phyloP scores from a whole-genome alignment of 64 coral and sea anemone genomes.

The Dendronephthya gigantea region DNA sequence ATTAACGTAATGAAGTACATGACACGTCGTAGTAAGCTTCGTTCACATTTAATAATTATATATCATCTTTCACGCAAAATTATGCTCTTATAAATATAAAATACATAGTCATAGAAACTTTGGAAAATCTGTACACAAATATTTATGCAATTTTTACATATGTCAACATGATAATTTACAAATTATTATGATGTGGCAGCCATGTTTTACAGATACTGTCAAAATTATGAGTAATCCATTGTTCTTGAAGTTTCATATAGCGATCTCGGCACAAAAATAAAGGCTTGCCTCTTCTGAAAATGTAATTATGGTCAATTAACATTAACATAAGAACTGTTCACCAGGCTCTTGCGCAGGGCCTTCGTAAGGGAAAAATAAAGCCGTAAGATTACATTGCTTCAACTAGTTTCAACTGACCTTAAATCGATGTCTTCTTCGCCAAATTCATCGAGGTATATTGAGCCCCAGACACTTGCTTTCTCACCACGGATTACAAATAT shows the following conservation, averaged over 20 bases:
- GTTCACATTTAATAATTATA: neutral
- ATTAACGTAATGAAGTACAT: no score
- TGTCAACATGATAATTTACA: conserved; percentile 28
- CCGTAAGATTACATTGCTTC: no score
- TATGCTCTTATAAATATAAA: conserved; percentile 16
- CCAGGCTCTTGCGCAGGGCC: no score
- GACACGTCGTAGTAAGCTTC: no score
- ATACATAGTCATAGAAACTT: neutral
- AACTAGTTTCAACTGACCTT: conserved; percentile 37
- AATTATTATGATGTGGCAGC: conserved; percentile 62
- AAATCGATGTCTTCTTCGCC: conserved; percentile 88
- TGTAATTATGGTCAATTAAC: neutral
- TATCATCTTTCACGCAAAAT: neutral
- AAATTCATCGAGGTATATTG: conserved; percentile 88
- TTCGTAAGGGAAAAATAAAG: no score
- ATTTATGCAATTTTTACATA: neutral
- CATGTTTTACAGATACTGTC: conserved; percentile 89
- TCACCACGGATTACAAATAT: conserved; percentile 71
- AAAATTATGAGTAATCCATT: conserved; percentile 90
- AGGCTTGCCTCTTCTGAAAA: conserved; percentile 81
- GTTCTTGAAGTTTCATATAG: conserved; percentile 74
- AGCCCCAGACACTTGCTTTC: conserved; percentile 81
- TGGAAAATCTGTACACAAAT: neutral
- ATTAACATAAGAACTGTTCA: no score
- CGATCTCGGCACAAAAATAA: conserved; percentile 78